A percentile compares a stretch with the other conserved stretches of the same genome.
Evolutionary conservation across 2,888 invertebrate species (phyloP).

Genomic region (Labia minor): DNA sequence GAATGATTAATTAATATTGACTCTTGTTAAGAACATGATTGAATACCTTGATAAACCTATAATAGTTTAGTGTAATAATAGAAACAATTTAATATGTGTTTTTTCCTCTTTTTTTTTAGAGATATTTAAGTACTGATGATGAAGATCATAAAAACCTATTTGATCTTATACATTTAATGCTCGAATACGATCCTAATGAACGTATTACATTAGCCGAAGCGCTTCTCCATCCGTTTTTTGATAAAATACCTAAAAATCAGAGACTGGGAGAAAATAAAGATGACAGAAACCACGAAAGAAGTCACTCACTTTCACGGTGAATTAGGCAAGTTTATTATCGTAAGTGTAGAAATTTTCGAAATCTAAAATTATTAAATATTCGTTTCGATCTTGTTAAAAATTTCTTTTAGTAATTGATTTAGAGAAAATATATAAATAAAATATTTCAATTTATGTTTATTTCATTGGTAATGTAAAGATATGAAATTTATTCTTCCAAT

Average conservation of each 20-base stretch:
- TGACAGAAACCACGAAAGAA: conserved; percentile 48
- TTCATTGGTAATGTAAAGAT: background rate
- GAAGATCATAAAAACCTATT: conserved; percentile 89
- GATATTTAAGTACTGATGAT: conserved; percentile 78
- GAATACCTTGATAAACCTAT: too few species aligned
- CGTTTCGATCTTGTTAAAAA: background rate
- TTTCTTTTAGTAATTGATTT: background rate
- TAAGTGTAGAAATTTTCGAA: background rate
- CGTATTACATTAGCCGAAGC: conserved; percentile 82
- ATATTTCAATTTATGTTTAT: background rate
- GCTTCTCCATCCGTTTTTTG: conserved; percentile 86
- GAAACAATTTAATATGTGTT: background rate
- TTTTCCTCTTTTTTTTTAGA: conserved; percentile 45
- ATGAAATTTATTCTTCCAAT: background rate
- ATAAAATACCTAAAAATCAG: conserved; percentile 67
- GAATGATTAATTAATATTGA: too few species aligned
- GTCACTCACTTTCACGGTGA: conserved; percentile 64
- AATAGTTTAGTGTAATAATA: background rate
- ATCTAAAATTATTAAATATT: background rate
- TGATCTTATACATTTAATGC: conserved; percentile 88
- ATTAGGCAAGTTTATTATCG: conserved; percentile 26
- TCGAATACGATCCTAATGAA: conserved; percentile 91
- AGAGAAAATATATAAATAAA: background rate
- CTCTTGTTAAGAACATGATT: too few species aligned
- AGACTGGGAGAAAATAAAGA: conserved; percentile 50